Conservation (phyloP, 2,888 invertebrate genomes). For the Camponotus fellah region DNA sequence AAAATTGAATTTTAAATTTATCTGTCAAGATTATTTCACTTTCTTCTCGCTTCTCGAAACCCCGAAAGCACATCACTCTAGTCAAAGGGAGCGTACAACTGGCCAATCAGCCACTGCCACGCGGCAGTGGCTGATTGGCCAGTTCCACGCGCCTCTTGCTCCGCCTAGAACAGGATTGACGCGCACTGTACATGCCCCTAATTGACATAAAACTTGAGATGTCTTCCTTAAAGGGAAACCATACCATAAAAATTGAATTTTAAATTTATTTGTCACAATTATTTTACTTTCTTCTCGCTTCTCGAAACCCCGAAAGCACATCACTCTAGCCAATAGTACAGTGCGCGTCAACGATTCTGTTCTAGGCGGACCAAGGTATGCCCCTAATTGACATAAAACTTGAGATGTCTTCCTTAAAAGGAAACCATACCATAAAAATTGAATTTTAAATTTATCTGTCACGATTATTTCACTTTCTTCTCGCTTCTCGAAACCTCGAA, state of each 20-base stretch:
- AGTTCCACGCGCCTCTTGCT: too few relatives aligned
- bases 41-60: background rate
- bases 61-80: too few relatives aligned
- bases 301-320: background rate
- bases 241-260: background rate
- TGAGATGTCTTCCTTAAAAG: background rate
- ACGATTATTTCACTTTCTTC: background rate
- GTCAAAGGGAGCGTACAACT: too few relatives aligned
- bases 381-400: background rate
- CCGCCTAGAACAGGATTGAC: too few relatives aligned
- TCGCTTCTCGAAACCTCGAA: background rate
- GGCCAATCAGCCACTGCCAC: too few relatives aligned
- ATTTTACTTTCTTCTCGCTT: background rate
- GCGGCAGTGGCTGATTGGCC: too few relatives aligned
- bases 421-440: background rate
- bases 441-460: conserved; percentile 9
- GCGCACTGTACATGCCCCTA: too few relatives aligned
- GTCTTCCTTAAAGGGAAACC: background rate
- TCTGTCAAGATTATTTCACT: background rate
- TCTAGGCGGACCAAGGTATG: too few relatives aligned
- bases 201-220: background rate
- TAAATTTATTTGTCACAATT: background rate
- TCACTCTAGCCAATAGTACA: too few relatives aligned
- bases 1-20: conserved; percentile 23
- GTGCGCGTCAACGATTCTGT: too few relatives aligned